phyloP scores from a whole-genome alignment of 2,888 invertebrate genomes.

The Hylaea fasciaria region DNA sequence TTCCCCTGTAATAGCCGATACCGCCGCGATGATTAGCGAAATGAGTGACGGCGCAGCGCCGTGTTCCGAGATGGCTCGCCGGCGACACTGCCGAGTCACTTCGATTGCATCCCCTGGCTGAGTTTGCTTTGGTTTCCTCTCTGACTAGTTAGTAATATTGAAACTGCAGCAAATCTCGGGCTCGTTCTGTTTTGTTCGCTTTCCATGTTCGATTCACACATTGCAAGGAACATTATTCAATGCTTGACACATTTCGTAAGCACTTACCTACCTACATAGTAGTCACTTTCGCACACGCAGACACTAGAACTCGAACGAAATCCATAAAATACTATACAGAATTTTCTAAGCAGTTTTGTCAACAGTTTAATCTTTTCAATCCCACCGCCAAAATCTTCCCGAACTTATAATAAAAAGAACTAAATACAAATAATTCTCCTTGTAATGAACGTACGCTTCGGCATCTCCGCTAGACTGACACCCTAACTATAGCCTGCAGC shows the following conservation, averaged over 20 bases:
- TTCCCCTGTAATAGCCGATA: constrained; percentile 13
- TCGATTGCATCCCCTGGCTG: constrained; percentile 47
- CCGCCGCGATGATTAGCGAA: constrained; percentile 43
- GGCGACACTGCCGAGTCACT: constrained; percentile 27
- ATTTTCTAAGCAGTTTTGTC: not conserved
- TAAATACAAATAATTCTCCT: constrained; percentile 70
- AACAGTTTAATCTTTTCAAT: constrained; percentile 16
- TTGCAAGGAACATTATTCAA: constrained; percentile 81
- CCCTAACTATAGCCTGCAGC: constrained; percentile 80
- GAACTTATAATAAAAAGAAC: constrained; percentile 30
- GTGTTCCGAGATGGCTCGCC: constrained; percentile 21
- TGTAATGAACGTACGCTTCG: constrained; percentile 70
- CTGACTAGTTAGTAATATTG: constrained; percentile 5
- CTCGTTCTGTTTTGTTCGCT: constrained; percentile 61
- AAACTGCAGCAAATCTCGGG: constrained; percentile 51
- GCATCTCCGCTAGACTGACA: constrained; percentile 65
- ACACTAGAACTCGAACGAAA: constrained; percentile 27
- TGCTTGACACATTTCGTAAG: constrained; percentile 43
- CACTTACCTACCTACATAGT: constrained; percentile 40
- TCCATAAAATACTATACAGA: constrained; percentile 12
- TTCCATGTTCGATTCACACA: constrained; percentile 68
- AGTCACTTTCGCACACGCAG: constrained; percentile 40
- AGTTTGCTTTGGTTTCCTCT: constrained; percentile 53
- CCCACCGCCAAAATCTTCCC: constrained; percentile 9
- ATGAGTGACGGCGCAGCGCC: constrained; percentile 49